Evolutionary conservation across 2,113 vertebrate species (phyloP).

Genomic region (Podarcis cretensis): DNA sequence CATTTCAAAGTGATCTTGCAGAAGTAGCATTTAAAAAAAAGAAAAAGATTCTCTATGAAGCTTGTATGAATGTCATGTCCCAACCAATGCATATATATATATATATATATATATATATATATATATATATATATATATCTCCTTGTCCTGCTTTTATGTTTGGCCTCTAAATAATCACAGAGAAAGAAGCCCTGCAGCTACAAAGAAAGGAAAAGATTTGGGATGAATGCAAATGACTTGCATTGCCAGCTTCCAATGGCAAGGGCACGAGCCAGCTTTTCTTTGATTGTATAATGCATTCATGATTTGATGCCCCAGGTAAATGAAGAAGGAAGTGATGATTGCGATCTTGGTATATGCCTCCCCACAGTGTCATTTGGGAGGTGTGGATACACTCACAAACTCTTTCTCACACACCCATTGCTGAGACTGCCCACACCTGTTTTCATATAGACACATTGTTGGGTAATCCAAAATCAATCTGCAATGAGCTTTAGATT

Average conservation of each 20-base stretch:
- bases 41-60: background rate
- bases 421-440: too few species aligned
- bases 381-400: too few species aligned
- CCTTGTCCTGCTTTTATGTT: background rate
- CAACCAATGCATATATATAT: fast-evolving
- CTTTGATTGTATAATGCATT: fast-evolving
- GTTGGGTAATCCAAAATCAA: too few species aligned
- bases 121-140: background rate
- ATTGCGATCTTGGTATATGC: too few species aligned
- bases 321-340: background rate
- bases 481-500: too few species aligned
- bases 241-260: background rate
- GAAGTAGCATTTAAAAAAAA: background rate
- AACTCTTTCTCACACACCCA: too few species aligned
- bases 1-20: background rate
- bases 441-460: too few species aligned
- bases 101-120: too few species aligned
- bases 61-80: background rate
- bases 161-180: background rate
- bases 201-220: background rate
- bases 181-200: background rate
- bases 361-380: too few species aligned
- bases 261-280: background rate
- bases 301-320: background rate
- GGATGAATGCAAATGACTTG: background rate